A percentile compares a stretch with the other conserved stretches of the same genome.
phyloP scores from a whole-genome alignment of 2,113 vertebrate species.

The Propithecus coquereli region DNA sequence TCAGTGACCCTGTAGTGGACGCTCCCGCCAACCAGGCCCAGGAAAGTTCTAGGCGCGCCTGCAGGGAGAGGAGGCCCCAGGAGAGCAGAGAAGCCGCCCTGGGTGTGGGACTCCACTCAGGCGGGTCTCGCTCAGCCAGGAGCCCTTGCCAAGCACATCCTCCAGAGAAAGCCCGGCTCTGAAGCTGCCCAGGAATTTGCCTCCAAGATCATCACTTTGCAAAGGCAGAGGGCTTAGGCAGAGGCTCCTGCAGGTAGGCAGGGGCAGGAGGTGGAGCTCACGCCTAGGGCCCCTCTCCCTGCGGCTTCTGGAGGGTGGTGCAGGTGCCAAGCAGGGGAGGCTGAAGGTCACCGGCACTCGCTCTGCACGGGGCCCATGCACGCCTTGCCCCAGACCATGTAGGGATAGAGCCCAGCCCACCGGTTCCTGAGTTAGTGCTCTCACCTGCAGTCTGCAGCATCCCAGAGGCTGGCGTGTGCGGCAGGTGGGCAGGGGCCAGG shows the following conservation, averaged over 20 bases:
- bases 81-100: not conserved
- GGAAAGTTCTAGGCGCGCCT: accelerated
- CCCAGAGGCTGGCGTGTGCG: not conserved
- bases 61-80: not conserved
- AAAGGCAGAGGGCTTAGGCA: not conserved
- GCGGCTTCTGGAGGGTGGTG: not conserved
- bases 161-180: not conserved
- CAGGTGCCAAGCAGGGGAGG: accelerated
- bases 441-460: not conserved
- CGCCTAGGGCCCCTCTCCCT: not conserved
- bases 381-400: not conserved
- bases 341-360: not conserved
- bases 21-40: not conserved
- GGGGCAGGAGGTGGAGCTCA: accelerated
- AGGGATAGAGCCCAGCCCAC: not conserved
- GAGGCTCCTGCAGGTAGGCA: not conserved
- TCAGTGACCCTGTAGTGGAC: no score
- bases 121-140: not conserved
- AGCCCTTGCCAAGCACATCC: not conserved
- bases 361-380: accelerated
- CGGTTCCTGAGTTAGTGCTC: not conserved
- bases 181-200: not conserved
- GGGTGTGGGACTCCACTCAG: not conserved
- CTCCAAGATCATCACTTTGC: not conserved
- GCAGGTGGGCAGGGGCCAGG: not conserved